Base-by-base conservation (phyloP, 2,888 invertebrate species). In the Apoderus coryli region DNA sequence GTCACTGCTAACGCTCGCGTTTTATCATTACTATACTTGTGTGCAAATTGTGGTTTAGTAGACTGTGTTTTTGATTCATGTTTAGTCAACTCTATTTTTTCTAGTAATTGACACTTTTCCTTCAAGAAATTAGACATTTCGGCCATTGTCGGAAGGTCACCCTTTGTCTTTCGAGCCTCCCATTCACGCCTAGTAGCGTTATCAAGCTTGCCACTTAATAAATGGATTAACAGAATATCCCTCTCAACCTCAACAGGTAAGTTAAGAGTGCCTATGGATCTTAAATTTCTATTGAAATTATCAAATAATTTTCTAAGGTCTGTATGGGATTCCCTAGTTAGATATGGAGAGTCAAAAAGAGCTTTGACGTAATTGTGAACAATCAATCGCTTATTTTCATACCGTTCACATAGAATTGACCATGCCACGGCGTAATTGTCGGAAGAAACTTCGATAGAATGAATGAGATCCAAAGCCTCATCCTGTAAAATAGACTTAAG, bases 381-480 rank as follows among this genome's bases (percentile, higher is more conserved):
- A 9, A 44, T 35, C 4, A 40, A 24, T 4, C 19, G 14, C 28
- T 36, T 35, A 22, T 40, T 42, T 19, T 40, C 34, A 29, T 25
- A 44, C 7, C 42, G 28, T 9, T 42, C 31, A n/a, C 16, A 28
- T 23, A 43, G 25, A 12, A 40, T 16, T 10, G 38, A 29, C 39
- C 37, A 44, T 9, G 44, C 38, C 11, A 34, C 30, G 23, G 15
- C 14, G 28, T 43, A 44, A 33, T 42, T 43, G 3, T 27, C 10
- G 4, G 24, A 25, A 3, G 42, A 29, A 11, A 36, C 24, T 29
- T 31, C 27, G 9, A 44, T 24, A n/a, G 37, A 35, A 9, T 31
- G 22, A 12, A 43, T 43, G 3, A 38, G 25, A 13, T 39, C 10
- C 2, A 26, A 25, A 14, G 29, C 10, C 9, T 23, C 29, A 11